These are phyloP conservation scores for Archegozetes longisetosus DNA, from an alignment of 1,140 invertebrate genomes.

Conservation along the genomic window DNA sequence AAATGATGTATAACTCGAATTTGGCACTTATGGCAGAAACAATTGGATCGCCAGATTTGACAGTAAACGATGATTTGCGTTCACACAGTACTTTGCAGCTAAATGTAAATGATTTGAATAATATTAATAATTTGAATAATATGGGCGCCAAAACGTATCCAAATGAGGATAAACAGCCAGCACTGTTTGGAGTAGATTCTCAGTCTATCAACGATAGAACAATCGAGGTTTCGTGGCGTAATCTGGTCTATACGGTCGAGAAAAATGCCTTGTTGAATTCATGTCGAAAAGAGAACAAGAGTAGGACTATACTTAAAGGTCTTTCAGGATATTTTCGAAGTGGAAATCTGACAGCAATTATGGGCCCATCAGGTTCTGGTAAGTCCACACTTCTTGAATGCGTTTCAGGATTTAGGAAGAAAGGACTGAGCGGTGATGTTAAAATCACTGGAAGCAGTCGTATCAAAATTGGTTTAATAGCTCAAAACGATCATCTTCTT, in stretches of 20 bases:
- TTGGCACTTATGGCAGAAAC: no score
- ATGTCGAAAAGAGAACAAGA: neutral
- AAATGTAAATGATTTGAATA: no score
- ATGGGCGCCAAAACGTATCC: no score
- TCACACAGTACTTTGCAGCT: no score
- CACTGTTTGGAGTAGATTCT: no score
- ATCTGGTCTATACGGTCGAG: neutral
- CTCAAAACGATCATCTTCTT: constrained; percentile 72
- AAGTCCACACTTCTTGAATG: constrained; percentile 33
- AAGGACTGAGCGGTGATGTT: constrained; percentile 8
- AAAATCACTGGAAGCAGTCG: neutral
- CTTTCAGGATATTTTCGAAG: neutral
- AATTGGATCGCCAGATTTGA: no score
- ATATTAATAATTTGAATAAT: no score
- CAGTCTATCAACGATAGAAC: neutral
- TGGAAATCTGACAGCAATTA: constrained; percentile 36
- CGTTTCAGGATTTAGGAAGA: constrained; percentile 21
- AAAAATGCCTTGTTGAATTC: neutral
- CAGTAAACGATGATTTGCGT: no score
- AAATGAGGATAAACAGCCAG: no score
- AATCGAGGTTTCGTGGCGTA: constrained; percentile 2
- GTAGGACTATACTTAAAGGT: constrained; percentile 10
- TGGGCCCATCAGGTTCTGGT: constrained; percentile 43
- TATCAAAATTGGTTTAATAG: constrained; percentile 12
- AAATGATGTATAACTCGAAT: no score